phyloP scores from a whole-genome alignment of 2,888 invertebrate genomes.

The Cloeon dipterum region DNA sequence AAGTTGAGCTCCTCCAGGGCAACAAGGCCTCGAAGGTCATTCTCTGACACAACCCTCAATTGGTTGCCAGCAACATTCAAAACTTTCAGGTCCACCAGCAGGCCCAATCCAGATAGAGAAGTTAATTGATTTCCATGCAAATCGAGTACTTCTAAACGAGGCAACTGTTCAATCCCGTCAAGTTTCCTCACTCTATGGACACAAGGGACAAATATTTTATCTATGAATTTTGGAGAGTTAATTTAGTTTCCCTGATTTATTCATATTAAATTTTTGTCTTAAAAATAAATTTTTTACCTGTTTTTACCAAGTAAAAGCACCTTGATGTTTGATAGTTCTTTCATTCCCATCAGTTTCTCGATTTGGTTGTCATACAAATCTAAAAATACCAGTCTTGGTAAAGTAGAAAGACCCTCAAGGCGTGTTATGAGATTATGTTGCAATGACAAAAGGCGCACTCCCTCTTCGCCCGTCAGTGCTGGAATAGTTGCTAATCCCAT shows the following conservation, averaged over 20 bases:
- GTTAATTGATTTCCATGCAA: slow-evolving; percentile 77
- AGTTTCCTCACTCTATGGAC: slow-evolving; percentile 54
- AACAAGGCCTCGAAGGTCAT: slow-evolving; percentile 54
- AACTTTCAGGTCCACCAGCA: slow-evolving; percentile 57
- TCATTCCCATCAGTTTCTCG: slow-evolving; percentile 59
- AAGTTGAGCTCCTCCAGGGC: slow-evolving; percentile 71
- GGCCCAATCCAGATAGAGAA: slow-evolving; percentile 40
- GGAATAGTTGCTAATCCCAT: slow-evolving; percentile 66
- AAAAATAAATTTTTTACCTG: slow-evolving; percentile 26
- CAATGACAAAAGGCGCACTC: slow-evolving; percentile 60
- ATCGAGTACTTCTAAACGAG: slow-evolving; percentile 73
- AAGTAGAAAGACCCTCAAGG: slow-evolving; percentile 35
- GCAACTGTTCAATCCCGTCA: slow-evolving; percentile 44
- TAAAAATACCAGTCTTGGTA: slow-evolving; percentile 66
- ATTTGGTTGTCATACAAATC: slow-evolving; percentile 90
- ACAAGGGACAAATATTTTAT: no score
- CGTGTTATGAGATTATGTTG: slow-evolving; percentile 76
- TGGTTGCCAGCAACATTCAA: slow-evolving; percentile 85
- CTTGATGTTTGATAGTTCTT: slow-evolving; percentile 51
- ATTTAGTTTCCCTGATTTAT: no score
- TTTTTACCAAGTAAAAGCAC: slow-evolving; percentile 84
- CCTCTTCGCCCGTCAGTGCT: slow-evolving; percentile 55
- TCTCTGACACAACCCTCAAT: slow-evolving; percentile 47
- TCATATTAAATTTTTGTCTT: neutral
- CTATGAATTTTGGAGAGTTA: no score